Base-by-base conservation (phyloP, 2,888 invertebrate genomes). In the Lomographa bimaculata region DNA sequence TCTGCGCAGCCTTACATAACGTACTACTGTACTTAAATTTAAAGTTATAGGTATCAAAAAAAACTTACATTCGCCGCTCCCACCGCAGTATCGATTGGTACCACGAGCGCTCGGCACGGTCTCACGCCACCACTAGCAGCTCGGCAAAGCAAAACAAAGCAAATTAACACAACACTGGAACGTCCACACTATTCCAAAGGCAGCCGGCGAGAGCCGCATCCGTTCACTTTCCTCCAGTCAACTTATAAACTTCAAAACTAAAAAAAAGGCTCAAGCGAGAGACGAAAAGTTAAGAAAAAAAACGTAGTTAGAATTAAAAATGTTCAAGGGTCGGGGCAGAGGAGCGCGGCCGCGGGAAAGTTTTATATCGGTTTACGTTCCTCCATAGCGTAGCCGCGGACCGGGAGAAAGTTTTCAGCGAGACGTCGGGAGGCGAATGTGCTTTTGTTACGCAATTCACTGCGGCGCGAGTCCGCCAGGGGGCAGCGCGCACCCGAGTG, bases 371-470 rank as follows among this genome's bases (percentile, higher is more conserved):
- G 63, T 76, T 76, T 77, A 64, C 78, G 79, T 63, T 76, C 68
- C 63, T 67, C 72, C 82, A 80, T 82, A 64, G 69, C 66, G 74
- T 60, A 70, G 71, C 67, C 74, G 75, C 76, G 76, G 65, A 69
- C 71, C 72, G 71, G 70, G 78, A 71, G 78, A 83, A 81, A 86
- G 81, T 82, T 84, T 81, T 76, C 81, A 65, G 77, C 73, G 81
- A 70, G 76, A 68, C 76, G 84, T 71, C 74, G 65, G 73, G 64
- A 76, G 76, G 70, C 80, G 78, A 85, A 77, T 84, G 84, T 81
- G 84, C 77, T 82, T 75, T 80, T 79, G 87, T 89, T 87, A 89
- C 87, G 89, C 87, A 89, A 89, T 66, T 79, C 77, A 80, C 79
- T 87, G 87, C 86, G 80, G 70, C 70, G 80, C 67, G 62, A 71